A percentile compares a stretch with the other conserved stretches of the same genome.
These are phyloP conservation scores for Suricata suricatta DNA, from an alignment of 2,113 vertebrate species.

Conservation along the genomic window DNA sequence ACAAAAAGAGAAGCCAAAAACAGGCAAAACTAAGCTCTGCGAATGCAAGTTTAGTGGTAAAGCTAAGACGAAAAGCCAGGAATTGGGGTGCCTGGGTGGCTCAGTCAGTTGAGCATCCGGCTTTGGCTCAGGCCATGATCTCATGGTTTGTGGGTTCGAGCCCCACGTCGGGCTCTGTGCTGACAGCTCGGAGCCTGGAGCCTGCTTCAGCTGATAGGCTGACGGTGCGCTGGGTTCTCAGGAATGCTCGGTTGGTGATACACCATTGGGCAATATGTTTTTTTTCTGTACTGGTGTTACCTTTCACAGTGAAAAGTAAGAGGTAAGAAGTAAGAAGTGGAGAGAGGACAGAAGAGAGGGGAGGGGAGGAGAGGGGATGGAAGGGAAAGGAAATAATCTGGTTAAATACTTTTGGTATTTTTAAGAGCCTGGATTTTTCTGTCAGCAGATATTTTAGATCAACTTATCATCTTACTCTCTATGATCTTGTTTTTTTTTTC, in stretches of 20 bases:
- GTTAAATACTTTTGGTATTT: not conserved
- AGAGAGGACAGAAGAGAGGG: not conserved
- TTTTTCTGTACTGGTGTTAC: not conserved
- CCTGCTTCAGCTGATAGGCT: no score
- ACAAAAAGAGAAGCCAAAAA: not conserved
- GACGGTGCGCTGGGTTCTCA: fast-evolving
- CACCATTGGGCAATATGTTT: fast-evolving
- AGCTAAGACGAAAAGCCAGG: not conserved
- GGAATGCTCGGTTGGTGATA: fast-evolving
- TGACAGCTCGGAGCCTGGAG: no score
- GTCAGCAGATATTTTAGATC: not conserved
- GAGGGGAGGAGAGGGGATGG: not conserved
- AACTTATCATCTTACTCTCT: not conserved
- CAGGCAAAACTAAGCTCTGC: not conserved
- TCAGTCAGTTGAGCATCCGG: no score
- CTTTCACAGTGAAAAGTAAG: not conserved
- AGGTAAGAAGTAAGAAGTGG: not conserved
- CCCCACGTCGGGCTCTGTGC: no score
- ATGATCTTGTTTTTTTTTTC: not conserved
- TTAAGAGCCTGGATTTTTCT: not conserved
- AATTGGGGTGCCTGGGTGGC: no score
- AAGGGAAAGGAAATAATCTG: not conserved
- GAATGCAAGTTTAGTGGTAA: not conserved
- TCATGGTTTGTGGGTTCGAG: no score
- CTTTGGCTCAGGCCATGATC: no score